Base-by-base conservation (phyloP, 2,888 invertebrate species). In the Meiosimyza platycephala region DNA sequence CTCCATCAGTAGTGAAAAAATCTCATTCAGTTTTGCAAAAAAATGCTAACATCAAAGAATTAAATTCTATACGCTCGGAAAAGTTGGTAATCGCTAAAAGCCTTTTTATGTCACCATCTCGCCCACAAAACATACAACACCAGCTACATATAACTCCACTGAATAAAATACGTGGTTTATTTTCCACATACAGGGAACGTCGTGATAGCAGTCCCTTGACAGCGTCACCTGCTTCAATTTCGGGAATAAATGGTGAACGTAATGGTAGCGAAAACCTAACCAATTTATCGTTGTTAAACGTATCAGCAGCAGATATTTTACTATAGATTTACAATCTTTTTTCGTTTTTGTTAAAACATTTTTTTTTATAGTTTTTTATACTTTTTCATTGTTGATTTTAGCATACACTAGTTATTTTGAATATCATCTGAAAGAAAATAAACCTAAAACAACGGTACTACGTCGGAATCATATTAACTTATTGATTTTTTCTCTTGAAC, bases 1-100 rank as follows among this genome's bases (percentile, higher is more conserved):
- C 86, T 7, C 84, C 86, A 22, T 79, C 80, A 22, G 77, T 76
- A 16, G 80, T 83, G 0, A 80, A 81, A 28, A 81, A 82, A 72
- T 79, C 79, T 15, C 77, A 81, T 64, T 79, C 79, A 70, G 79
- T 79, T 62, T 55, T 63, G 15, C 70, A 52, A 28, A 40, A 76
- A 22, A 52, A 22, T 28, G 51, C 52, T 28, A 51, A 52, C n/a
- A 79, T 73, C 52, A 75, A 72, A 18, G 70, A 74, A 54, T 9
- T n/a, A 15, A 65, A 33, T 12, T 50, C 64, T 6, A 12, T 11
- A 66, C 28, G 18, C 28, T 6, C 18, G 15, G 40, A 74, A 51
- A 71, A 73, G 72, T 52, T 72, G 70, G 73, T 76, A 72, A 72
- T 59, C 11, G 72, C 71, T 11, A 78, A 77, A 72, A 76, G 76